phyloP scores from a whole-genome alignment of 2,888 invertebrate species.

The Ceratothoa steindachneri region DNA sequence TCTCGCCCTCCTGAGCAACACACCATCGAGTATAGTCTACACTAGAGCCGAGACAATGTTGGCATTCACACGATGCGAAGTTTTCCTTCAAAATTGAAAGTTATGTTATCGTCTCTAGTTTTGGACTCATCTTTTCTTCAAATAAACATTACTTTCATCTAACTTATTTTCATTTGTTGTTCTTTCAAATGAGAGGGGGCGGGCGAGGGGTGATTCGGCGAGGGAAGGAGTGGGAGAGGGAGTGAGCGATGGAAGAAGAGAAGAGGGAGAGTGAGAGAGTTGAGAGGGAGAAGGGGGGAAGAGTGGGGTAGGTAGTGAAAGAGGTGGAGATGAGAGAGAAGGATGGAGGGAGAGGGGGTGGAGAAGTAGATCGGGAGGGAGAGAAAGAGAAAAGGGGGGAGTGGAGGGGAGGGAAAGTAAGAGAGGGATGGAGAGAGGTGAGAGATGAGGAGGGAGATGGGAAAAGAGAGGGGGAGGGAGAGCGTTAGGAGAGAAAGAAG shows the following conservation, averaged over 20 bases:
- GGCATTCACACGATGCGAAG: no score
- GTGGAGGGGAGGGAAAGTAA: background rate
- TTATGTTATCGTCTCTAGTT: no score
- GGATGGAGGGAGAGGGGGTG: background rate
- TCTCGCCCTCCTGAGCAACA: no score
- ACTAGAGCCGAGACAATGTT: no score
- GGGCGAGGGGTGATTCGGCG: background rate
- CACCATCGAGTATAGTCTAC: no score
- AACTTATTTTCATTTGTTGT: no score
- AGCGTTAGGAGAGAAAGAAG: background rate
- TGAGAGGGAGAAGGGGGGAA: background rate
- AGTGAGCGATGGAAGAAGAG: background rate
- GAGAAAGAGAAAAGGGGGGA: background rate
- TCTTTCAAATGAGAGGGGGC: background rate
- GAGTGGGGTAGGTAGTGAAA: background rate
- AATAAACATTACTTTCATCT: no score
- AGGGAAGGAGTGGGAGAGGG: background rate
- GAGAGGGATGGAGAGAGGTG: background rate
- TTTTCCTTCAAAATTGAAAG: no score
- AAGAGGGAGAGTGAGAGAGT: background rate
- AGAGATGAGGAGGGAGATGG: background rate
- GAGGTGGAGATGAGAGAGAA: background rate
- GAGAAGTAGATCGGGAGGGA: background rate
- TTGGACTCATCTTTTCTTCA: no score
- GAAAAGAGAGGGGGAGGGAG: background rate